Conservation (phyloP, 2,113 vertebrate genomes). For the Tragelaphus imberbis region DNA sequence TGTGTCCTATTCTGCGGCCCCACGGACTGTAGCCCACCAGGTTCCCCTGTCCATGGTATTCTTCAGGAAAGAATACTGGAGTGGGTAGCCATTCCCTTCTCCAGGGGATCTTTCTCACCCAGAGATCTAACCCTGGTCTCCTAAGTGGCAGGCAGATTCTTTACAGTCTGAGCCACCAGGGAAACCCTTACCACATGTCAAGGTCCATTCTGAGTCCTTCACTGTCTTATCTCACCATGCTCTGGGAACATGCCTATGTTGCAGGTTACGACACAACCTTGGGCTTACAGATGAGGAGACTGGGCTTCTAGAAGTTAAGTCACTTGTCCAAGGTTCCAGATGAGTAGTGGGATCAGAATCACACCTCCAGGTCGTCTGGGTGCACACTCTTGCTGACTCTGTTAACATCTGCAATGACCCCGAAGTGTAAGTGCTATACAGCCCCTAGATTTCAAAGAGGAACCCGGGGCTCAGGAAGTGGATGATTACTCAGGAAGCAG, state of each 20-base stretch:
- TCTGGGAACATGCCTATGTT: fast-evolving
- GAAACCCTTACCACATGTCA: neutral
- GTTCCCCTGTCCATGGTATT: neutral
- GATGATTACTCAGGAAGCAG: neutral
- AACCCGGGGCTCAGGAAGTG: fast-evolving
- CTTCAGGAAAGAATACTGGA: neutral
- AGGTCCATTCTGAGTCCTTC: neutral
- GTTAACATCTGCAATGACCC: fast-evolving
- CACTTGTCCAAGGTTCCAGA: neutral
- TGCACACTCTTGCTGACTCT: fast-evolving
- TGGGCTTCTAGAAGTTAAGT: neutral
- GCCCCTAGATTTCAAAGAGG: neutral
- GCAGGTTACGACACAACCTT: fast-evolving
- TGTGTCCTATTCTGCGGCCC: neutral
- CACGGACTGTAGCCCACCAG: fast-evolving
- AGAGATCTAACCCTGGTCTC: fast-evolving
- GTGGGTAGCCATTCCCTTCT: neutral
- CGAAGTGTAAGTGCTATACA: too few species aligned
- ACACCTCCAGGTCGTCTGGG: fast-evolving
- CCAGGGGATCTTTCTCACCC: neutral
- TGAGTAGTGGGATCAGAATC: neutral
- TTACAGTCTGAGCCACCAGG: neutral
- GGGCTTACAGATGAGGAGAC: neutral
- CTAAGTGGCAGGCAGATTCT: neutral
- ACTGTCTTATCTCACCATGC: fast-evolving